Base-by-base conservation (phyloP, 2,113 vertebrate genomes). In the cattle (Bos taurus) region DNA sequence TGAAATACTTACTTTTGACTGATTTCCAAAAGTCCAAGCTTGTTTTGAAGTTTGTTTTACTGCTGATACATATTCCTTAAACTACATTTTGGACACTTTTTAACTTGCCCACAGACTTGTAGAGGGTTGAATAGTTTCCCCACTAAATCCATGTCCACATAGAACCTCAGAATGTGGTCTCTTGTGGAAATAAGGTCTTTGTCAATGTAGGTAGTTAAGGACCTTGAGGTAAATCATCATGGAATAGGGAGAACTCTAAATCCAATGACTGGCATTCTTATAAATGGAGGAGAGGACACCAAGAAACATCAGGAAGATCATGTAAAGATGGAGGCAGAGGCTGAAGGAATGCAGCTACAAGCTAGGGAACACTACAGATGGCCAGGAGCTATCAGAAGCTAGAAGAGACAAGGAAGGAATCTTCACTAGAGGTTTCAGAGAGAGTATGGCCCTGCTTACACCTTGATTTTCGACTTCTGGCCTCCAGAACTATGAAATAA, bases 301-400 rank as follows among this genome's bases (percentile, higher is more conserved):
- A 52, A 54, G 17, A 80, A 6, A 57, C 12, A 11, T 1, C 19
- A 6, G 1, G 4, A 26, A 84, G 9, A 1, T 7, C 21, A 16
- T 3, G 14, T 6, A 11, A 40, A 54, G 5, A 48, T 46, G 23
- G 14, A 71, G 2, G 4, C 25, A 57, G 15, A 56, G 3, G 25
- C 9, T 14, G 1, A 28, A 90, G 33, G 14, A 4, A 46, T 26
- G 5, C 5, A 19, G 17, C 36, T 78, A 13, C 1, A 67, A 59
- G 7, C 4, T 33, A 43, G 7, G 46, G 3, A 43, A 17, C 3
- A 26, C 1, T 2, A 21, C 5, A 19, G 4, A 3, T 8, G 59
- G 6, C 11, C 60, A 40, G 11, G 40, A 56, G 7, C 16, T 46
- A 5, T 11, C 26, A 77, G 85, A 43, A 87, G 1, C 28, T 19